phyloP scores from a whole-genome alignment of 2,888 invertebrate species.

The Trissoscelio sp. region DNA sequence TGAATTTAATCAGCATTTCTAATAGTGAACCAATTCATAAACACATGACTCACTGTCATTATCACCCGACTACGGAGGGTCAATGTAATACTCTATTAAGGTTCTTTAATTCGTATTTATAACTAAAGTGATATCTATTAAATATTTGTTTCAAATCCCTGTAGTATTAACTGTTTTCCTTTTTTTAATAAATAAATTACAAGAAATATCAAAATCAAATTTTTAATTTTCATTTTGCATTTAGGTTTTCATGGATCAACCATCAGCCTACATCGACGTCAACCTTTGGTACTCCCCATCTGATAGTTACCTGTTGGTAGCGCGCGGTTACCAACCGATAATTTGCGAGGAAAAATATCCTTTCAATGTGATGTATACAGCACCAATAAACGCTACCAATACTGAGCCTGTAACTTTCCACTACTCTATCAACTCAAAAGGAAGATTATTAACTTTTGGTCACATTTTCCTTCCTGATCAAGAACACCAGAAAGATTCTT shows the following conservation, averaged over 20 bases:
- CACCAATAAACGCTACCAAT: conserved; percentile 70
- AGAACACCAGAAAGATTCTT: conserved; percentile 79
- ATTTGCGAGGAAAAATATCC: conserved; percentile 81
- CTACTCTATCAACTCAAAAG: conserved; percentile 81
- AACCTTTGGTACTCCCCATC: conserved; percentile 82
- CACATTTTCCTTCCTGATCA: no score
- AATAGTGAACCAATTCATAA: conserved; percentile 4
- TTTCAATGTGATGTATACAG: conserved; percentile 82
- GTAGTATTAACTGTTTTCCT: no score
- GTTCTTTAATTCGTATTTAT: conserved; percentile 27
- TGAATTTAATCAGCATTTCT: background rate
- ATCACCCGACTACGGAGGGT: conserved; percentile 41
- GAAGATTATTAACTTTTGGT: conserved; percentile 79
- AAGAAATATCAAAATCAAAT: no score
- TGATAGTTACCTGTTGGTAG: conserved; percentile 79
- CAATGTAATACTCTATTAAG: conserved; percentile 35
- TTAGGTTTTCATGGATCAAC: conserved; percentile 82
- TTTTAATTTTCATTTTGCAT: no score
- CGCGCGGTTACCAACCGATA: conserved; percentile 79
- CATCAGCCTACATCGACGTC: conserved; percentile 80
- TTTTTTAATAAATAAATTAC: background rate
- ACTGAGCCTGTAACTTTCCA: conserved; percentile 78
- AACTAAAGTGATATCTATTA: background rate
- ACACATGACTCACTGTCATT: conserved; percentile 47
- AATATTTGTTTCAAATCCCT: background rate